phyloP scores from a whole-genome alignment of 2,797 vertebrate species.

The Brachymystax lenok region DNA sequence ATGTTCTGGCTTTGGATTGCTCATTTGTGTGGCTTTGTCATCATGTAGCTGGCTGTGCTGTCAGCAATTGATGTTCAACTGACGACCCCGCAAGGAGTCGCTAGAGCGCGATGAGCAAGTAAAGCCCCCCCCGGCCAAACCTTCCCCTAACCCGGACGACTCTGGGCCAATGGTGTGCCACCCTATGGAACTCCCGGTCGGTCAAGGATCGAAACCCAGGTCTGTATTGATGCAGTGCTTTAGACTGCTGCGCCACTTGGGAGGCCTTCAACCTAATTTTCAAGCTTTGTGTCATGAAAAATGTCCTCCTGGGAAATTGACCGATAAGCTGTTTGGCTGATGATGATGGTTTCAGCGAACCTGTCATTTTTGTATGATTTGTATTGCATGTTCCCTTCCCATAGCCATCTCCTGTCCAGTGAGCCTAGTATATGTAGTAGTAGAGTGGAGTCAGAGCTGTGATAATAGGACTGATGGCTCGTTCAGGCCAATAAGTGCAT shows the following conservation, averaged over 20 bases:
- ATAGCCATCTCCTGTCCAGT: conserved; percentile 1
- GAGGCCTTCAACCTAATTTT: not conserved
- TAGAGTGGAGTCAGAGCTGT: conserved; percentile 28
- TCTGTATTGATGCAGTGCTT: no score
- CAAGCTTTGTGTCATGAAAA: not conserved
- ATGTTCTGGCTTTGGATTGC: not conserved
- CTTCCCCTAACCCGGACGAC: no score
- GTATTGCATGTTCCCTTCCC: not conserved
- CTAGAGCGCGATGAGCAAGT: no score
- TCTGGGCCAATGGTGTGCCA: no score
- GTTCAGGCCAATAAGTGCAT: conserved; percentile 46
- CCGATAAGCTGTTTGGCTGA: not conserved
- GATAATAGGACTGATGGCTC: conserved; percentile 30
- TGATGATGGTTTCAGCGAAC: not conserved
- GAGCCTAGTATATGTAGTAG: conserved; percentile 22
- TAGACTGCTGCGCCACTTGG: no score
- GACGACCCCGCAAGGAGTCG: no score
- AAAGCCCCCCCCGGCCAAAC: no score
- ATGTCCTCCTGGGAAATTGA: not conserved
- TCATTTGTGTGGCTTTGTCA: not conserved
- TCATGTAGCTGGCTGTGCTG: conserved; percentile 13
- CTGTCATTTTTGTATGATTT: not conserved
- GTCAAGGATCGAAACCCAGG: no score
- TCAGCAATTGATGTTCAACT: not conserved
- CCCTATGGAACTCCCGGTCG: no score